A percentile compares a stretch with the other conserved stretches of the same genome.
Conservation (phyloP, 2,888 invertebrate genomes). For the Lasioglossum malachurum region DNA sequence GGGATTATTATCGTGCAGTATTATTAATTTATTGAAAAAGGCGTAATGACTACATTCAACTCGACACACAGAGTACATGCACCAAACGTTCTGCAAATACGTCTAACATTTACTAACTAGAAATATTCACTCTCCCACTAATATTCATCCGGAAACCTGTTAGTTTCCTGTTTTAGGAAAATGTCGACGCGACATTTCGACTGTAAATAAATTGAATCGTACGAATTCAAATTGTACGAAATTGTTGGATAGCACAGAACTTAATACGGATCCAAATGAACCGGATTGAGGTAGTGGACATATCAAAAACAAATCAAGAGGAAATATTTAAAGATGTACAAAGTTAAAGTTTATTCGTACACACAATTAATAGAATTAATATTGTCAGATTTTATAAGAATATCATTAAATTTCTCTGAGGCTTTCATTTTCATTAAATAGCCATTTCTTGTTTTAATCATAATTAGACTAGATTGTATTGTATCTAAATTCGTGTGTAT, state of each 20-base stretch:
- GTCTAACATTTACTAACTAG: conserved; percentile 10
- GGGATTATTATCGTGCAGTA: neutral
- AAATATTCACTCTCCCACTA: neutral
- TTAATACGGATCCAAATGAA: neutral
- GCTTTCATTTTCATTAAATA: no score
- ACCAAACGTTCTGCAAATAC: neutral
- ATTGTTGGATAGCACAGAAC: neutral
- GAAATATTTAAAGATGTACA: no score
- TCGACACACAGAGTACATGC: neutral
- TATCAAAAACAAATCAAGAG: no score
- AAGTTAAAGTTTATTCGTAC: no score
- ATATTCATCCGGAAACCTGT: conserved; percentile 2
- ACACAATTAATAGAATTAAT: no score
- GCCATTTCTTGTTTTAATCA: no score
- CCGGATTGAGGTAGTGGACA: no score
- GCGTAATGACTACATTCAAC: neutral
- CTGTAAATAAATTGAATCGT: neutral
- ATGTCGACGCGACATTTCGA: conserved; percentile 7
- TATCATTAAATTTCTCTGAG: no score
- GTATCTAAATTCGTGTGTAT: no score
- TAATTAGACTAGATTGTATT: no score
- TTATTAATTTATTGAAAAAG: conserved; percentile 3
- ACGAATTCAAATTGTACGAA: neutral
- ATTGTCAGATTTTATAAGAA: no score
- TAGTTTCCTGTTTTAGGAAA: neutral